Conservation (phyloP, 2,888 invertebrate species). For the Pediacus dermestoides region DNA sequence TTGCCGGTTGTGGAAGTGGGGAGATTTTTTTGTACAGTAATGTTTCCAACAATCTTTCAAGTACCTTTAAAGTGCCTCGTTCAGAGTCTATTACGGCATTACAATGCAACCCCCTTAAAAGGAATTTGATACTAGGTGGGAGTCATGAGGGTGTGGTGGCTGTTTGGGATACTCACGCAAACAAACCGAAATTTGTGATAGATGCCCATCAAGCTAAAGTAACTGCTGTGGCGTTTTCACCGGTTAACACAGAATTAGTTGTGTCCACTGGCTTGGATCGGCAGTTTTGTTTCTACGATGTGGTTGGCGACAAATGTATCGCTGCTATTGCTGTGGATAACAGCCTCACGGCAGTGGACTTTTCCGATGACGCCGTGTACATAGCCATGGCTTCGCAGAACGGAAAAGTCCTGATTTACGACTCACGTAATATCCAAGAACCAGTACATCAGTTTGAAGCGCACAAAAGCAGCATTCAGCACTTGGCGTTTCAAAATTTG, state of each 20-base stretch:
- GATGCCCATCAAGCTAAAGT: slow-evolving; percentile 56
- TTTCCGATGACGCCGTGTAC: slow-evolving; percentile 45
- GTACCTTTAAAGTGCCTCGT: slow-evolving; percentile 40
- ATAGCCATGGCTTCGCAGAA: slow-evolving; percentile 57
- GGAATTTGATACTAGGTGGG: slow-evolving; percentile 41
- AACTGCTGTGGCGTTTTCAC: slow-evolving; percentile 57
- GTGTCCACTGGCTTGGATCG: slow-evolving; percentile 57
- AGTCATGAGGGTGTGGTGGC: slow-evolving; percentile 45
- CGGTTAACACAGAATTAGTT: slow-evolving; percentile 56
- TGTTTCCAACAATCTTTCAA: slow-evolving; percentile 35
- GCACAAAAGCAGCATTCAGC: slow-evolving; percentile 53
- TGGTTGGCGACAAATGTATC: slow-evolving; percentile 48
- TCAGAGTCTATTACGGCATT: slow-evolving; percentile 40
- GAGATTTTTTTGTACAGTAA: slow-evolving; percentile 42
- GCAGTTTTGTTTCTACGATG: slow-evolving; percentile 57
- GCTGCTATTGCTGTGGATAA: slow-evolving; percentile 37
- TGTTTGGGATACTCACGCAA: slow-evolving; percentile 45
- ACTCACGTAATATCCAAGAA: slow-evolving; percentile 53
- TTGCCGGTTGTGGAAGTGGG: slow-evolving; percentile 42
- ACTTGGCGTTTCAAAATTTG: slow-evolving; percentile 54
- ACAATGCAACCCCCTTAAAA: slow-evolving; percentile 39
- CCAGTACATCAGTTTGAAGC: slow-evolving; percentile 52
- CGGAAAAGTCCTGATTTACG: slow-evolving; percentile 56
- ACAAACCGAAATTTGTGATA: slow-evolving; percentile 34
- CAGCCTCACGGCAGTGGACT: slow-evolving; percentile 42